Evolutionary conservation across 2,113 vertebrate species (phyloP), one percentile per base, ranked within the genome.

Genomic region (Procapra przewalskii): DNA sequence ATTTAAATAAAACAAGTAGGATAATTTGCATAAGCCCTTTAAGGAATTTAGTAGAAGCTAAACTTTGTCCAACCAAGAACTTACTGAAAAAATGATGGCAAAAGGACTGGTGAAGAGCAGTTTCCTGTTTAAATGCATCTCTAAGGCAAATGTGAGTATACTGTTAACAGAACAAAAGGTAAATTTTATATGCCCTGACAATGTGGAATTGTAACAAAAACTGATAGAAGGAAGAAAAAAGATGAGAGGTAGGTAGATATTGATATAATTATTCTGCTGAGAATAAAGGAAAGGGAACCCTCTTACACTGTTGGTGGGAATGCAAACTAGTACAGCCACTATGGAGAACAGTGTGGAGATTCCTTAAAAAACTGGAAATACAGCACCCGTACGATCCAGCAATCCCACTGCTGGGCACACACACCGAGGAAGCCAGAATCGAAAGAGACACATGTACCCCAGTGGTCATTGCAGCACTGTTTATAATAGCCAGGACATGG

Each of bases 311-410:
- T 11, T 11, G 64, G 17, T 36, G 64, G 64, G n/a, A 71, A 71
- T 21, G 64, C 64, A 21, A 71, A 71, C 64, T 36, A 11, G n/a
- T 36, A 21, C 9, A 21, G n/a, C 64, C 17, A 71, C 64, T 36
- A 71, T 36, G n/a, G 64, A 71, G 64, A 36, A 36, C n/a, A 21
- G 64, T 71, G n/a, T 36, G 64, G n/a, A 36, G 64, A 67, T 21
- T 36, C 33, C 33, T 19, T 67, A 67, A 67, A 67, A n/a, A 67
- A n/a, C 64, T 10, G 64, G 64, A 67, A 67, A 67, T 10, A 67
- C 16, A 67, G 19, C 0, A 0, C 0, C 64, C 33, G 5, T 5
- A n/a, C 0, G 2, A 67, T 16, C 33, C 62, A 67, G 62, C 33
- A 67, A 19, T 67, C 62, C 33, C 16, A n/a, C 64, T 67, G 33